phyloP scores from a whole-genome alignment of 2,888 invertebrate genomes.

The Strigamia transsilvanica region DNA sequence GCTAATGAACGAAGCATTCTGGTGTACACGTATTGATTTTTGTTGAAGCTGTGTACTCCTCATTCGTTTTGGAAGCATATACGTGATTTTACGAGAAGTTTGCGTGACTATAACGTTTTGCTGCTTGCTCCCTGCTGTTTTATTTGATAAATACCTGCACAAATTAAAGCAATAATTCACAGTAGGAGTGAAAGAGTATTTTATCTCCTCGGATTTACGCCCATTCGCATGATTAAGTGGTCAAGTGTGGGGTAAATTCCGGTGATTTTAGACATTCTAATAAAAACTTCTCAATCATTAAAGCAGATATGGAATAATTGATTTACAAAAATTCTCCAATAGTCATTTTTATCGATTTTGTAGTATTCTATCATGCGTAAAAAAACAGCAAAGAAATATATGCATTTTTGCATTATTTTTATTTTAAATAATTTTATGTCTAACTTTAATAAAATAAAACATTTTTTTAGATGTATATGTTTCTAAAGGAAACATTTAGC shows the following conservation, averaged over 20 bases:
- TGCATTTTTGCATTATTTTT: not conserved
- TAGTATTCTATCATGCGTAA: no score
- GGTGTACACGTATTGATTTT: not conserved
- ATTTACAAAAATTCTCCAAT: not conserved
- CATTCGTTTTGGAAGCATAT: not conserved
- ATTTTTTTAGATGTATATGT: not conserved
- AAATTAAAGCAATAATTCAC: constrained; percentile 39
- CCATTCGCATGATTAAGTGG: constrained; percentile 7
- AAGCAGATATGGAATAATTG: not conserved
- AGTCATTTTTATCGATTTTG: no score
- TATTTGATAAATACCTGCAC: constrained; percentile 5
- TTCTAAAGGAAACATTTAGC: not conserved
- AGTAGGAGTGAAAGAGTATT: not conserved
- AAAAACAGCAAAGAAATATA: no score
- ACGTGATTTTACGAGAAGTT: constrained; percentile 3
- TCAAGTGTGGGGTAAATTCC: not conserved
- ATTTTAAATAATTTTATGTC: not conserved
- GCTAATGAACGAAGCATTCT: constrained; percentile 20
- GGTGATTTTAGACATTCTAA: constrained; percentile 12
- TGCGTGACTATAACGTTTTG: not conserved
- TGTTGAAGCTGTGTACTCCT: not conserved
- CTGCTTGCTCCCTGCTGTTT: constrained; percentile 13
- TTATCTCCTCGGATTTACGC: constrained; percentile 33
- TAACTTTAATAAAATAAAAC: not conserved
- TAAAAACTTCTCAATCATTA: not conserved